These are phyloP conservation scores for Sepioteuthis lessoniana DNA, from an alignment of 2,888 invertebrate species.

Conservation along the genomic window DNA sequence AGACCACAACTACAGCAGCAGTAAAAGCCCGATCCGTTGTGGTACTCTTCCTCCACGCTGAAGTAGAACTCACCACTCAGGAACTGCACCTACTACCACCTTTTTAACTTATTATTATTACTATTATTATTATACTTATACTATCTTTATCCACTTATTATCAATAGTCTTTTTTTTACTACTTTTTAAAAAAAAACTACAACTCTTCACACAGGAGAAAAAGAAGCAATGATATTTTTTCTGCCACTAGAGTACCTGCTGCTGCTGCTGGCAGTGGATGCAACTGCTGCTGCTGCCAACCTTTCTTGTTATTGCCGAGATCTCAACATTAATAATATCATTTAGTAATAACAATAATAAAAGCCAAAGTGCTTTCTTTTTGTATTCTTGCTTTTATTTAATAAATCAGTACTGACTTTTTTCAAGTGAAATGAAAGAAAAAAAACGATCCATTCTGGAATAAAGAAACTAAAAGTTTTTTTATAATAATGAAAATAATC, in stretches of 20 bases:
- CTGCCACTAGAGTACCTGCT: slow-evolving; percentile 21
- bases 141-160: neutral
- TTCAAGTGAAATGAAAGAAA: no score
- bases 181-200: neutral
- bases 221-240: neutral
- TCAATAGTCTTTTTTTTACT: neutral
- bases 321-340: no score
- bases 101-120: neutral
- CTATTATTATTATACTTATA: neutral
- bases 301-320: no score
- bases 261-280: slow-evolving; percentile 33
- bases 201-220: neutral
- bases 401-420: no score
- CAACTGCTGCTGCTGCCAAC: neutral
- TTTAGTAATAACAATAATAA: no score
- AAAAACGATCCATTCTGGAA: no score
- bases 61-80: neutral
- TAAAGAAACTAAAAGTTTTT: no score
- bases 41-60: neutral
- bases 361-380: no score
- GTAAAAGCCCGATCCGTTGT: neutral
- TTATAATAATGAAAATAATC: no score
- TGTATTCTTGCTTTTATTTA: no score
- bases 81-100: neutral
- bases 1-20: neutral